A percentile compares a stretch with the other conserved stretches of the same genome.
phyloP scores from a whole-genome alignment of 2,113 vertebrate genomes.

The human region DNA sequence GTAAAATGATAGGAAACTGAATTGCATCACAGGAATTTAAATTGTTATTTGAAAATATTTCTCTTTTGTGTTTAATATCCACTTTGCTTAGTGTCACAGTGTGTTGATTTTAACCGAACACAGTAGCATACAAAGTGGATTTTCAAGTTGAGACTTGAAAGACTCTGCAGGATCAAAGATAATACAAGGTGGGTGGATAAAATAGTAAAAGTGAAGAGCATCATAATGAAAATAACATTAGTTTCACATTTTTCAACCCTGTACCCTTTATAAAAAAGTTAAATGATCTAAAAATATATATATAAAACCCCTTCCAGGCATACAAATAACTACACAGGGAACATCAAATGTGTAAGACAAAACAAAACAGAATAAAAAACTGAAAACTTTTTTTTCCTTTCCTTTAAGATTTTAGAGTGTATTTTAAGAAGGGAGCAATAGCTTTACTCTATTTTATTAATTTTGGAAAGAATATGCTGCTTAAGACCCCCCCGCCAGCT shows the following conservation, averaged over 20 bases:
- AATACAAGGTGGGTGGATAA: neutral
- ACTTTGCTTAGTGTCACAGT: neutral
- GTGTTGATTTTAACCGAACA: slow-evolving; percentile 35
- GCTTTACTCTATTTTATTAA: neutral
- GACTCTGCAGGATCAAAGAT: neutral
- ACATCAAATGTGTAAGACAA: neutral
- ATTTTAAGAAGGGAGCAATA: neutral
- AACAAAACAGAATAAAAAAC: neutral
- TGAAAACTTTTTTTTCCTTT: neutral
- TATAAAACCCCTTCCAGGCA: neutral
- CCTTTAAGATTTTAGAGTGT: neutral
- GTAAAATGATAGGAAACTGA: neutral
- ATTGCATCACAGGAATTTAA: slow-evolving; percentile 34
- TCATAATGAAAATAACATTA: neutral
- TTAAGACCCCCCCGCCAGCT: neutral
- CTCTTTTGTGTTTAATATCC: neutral
- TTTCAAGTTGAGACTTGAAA: slow-evolving; percentile 43
- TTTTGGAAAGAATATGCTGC: neutral
- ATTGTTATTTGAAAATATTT: slow-evolving; percentile 39
- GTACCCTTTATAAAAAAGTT: neutral
- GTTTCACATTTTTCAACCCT: slow-evolving; percentile 46
- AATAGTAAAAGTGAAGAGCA: neutral
- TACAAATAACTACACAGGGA: slow-evolving; percentile 7
- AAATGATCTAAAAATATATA: neutral
- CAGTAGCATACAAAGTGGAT: slow-evolving; percentile 19